Conservation (phyloP, 2,113 vertebrate species). For the Galbula dea region DNA sequence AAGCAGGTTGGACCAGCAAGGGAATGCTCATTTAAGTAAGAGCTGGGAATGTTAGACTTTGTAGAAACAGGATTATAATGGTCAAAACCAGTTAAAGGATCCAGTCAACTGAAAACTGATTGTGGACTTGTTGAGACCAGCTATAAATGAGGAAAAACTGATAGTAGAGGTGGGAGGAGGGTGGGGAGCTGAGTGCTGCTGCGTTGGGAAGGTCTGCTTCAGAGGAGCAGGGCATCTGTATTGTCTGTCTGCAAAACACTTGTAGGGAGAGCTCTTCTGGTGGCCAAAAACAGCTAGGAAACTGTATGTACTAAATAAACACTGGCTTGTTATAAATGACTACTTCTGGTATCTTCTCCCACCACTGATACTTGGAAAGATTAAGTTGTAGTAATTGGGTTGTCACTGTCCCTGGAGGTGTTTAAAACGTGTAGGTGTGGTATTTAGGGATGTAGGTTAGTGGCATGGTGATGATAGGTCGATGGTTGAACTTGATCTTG, state of each 20-base stretch:
- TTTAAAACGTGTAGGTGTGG: too few species aligned
- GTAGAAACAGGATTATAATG: not conserved
- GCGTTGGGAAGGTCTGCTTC: rapidly evolving
- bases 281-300: not conserved
- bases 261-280: not conserved
- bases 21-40: not conserved
- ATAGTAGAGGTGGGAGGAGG: not conserved
- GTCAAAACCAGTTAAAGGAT: not conserved
- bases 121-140: not conserved
- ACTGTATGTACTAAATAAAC: rapidly evolving
- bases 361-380: not conserved
- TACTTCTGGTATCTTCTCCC: not conserved
- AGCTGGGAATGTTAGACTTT: not conserved
- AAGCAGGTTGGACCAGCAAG: not conserved
- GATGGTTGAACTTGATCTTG: too few species aligned
- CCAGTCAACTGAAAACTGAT: not conserved
- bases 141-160: not conserved
- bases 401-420: too few species aligned
- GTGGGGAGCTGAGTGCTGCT: not conserved
- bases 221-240: not conserved
- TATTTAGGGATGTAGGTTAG: too few species aligned
- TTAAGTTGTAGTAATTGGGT: not conserved
- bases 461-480: too few species aligned
- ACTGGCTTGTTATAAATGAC: not conserved
- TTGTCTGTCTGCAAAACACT: not conserved